These are phyloP conservation scores for Linurgus olivaceus DNA, from an alignment of 2,797 vertebrate genomes.

Conservation along the genomic window DNA sequence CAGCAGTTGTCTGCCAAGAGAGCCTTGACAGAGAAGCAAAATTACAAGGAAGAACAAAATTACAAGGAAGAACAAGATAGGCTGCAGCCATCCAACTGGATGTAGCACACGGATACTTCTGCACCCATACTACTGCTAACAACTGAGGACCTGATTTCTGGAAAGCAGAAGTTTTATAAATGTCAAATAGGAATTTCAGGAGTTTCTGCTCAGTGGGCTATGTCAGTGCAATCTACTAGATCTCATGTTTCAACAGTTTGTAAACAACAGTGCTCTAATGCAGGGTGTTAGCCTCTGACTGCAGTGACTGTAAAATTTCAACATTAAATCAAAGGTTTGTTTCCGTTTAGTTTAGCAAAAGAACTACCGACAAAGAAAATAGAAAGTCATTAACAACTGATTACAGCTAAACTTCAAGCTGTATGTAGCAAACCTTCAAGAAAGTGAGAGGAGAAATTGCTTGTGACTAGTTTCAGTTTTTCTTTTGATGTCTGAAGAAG, in stretches of 20 bases:
- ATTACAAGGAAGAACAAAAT: background rate
- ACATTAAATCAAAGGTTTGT: background rate
- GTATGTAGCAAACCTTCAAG: background rate
- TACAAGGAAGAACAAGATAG: background rate
- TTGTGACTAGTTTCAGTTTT: background rate
- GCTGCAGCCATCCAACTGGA: background rate
- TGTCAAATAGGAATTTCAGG: background rate
- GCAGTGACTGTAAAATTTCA: background rate
- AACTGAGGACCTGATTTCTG: background rate
- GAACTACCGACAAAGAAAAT: background rate
- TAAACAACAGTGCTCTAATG: background rate
- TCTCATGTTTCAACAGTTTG: background rate
- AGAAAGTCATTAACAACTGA: background rate
- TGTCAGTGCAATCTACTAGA: background rate
- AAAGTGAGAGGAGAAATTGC: background rate
- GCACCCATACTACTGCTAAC: background rate
- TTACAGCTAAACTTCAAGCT: background rate
- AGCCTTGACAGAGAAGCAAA: background rate
- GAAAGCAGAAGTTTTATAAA: background rate
- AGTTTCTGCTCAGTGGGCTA: background rate
- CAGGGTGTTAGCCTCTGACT: background rate
- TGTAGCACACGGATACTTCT: background rate
- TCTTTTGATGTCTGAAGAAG: background rate
- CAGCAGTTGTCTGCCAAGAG: background rate
- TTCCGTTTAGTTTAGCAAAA: background rate